Percentiles rank a stretch among this genome's conserved stretches.
These are phyloP conservation scores for Chymomyza costata DNA, from an alignment of 1,140 invertebrate species.

Conservation along the genomic window DNA sequence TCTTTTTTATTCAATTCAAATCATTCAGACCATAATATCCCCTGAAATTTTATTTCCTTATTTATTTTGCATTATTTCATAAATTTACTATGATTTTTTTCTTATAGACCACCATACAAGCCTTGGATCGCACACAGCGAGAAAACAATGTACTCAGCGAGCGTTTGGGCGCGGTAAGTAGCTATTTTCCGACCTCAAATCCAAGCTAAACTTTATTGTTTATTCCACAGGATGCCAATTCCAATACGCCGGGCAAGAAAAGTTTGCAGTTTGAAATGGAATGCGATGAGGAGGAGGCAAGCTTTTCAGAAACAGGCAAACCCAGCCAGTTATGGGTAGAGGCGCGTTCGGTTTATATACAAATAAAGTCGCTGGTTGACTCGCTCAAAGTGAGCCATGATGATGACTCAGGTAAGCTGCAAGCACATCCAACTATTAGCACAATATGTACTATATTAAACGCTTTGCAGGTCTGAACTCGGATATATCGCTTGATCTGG, in stretches of 20 bases:
- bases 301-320: constrained; percentile 64
- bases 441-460: not conserved
- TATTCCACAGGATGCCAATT: constrained; percentile 44
- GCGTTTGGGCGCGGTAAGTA: constrained; percentile 77
- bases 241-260: constrained; percentile 70
- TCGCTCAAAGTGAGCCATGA: constrained; percentile 84
- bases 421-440: not conserved
- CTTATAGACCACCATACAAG: constrained; percentile 77
- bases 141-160: constrained; percentile 81
- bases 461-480: constrained; percentile 77
- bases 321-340: constrained; percentile 78
- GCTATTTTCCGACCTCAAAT: constrained; percentile 19
- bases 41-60: not conserved
- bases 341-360: constrained; percentile 81
- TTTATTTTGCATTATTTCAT: not conserved
- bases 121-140: constrained; percentile 79
- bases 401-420: constrained; percentile 77
- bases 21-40: too few relatives aligned
- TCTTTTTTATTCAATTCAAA: too few relatives aligned
- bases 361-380: constrained; percentile 81
- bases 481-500: constrained; percentile 76
- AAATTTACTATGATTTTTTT: constrained; percentile 1
- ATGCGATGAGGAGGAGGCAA: constrained; percentile 80
- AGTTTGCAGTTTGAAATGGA: constrained; percentile 87
- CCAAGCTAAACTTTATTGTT: not conserved